These are phyloP conservation scores for Leptinotarsa undecemlineata DNA, from an alignment of 1,140 invertebrate species.

Conservation along the genomic window DNA sequence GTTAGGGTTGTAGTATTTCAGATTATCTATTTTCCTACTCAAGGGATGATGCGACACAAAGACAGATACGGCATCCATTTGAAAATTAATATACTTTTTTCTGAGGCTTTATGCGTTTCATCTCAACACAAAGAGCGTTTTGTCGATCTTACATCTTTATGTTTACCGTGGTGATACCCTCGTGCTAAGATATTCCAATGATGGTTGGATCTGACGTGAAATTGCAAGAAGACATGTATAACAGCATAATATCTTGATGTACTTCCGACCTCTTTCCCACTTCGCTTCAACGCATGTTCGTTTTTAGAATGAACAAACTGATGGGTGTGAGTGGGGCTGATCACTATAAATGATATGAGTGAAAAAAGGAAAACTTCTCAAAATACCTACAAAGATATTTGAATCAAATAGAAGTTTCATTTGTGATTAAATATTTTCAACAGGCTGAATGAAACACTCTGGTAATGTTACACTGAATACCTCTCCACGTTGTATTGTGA, in stretches of 20 bases:
- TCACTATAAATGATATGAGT: neutral
- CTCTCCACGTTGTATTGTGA: too few relatives aligned
- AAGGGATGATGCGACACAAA: neutral
- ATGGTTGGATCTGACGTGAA: slow-evolving; percentile 36
- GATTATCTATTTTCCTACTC: too few relatives aligned
- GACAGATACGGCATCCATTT: neutral
- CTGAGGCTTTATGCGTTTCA: neutral
- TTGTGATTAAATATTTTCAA: too few relatives aligned
- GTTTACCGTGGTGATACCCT: slow-evolving; percentile 42
- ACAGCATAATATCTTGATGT: slow-evolving; percentile 21
- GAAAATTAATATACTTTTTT: neutral
- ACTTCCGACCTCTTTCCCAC: slow-evolving; percentile 8
- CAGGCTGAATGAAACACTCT: too few relatives aligned
- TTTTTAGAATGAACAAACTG: neutral
- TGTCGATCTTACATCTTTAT: slow-evolving; percentile 44
- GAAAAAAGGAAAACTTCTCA: too few relatives aligned
- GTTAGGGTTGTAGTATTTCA: too few relatives aligned
- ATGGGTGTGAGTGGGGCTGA: slow-evolving; percentile 2
- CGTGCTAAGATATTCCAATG: slow-evolving; percentile 31
- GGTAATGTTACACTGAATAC: too few relatives aligned
- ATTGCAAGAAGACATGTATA: slow-evolving; percentile 28
- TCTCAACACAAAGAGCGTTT: slow-evolving; percentile 22
- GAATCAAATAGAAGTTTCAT: too few relatives aligned
- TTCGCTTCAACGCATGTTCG: slow-evolving; percentile 1
- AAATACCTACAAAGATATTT: too few relatives aligned